A percentile compares a stretch with the other conserved stretches of the same genome.
These are phyloP conservation scores for Limnephilus auricula DNA, from an alignment of 2,888 invertebrate species.

Conservation along the genomic window DNA sequence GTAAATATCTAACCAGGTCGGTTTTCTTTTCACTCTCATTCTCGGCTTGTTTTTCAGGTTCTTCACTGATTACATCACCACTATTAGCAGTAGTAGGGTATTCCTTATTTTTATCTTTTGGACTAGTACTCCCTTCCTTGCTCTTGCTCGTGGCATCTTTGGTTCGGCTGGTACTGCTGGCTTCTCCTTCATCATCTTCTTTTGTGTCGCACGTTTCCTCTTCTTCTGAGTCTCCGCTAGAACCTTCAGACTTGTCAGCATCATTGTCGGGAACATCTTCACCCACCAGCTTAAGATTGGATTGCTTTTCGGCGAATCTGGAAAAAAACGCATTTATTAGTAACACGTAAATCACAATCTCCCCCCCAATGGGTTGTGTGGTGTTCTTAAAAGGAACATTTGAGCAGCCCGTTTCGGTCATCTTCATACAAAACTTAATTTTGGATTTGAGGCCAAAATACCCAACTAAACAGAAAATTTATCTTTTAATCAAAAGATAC, in stretches of 20 bases:
- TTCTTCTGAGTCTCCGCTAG: constrained; percentile 30
- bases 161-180: not conserved
- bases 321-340: constrained; percentile 16
- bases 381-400: too few relatives aligned
- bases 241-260: constrained; percentile 49
- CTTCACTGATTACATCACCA: not conserved
- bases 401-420: too few relatives aligned
- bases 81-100: not conserved
- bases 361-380: not conserved
- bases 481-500: too few relatives aligned
- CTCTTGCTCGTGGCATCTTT: not conserved
- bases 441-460: too few relatives aligned
- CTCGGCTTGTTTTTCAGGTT: not conserved
- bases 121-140: not conserved
- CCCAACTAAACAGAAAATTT: too few relatives aligned
- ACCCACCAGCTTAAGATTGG: constrained; percentile 46
- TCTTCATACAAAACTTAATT: too few relatives aligned
- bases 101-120: constrained; percentile 5
- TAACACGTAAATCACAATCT: not conserved
- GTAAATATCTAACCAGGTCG: not conserved
- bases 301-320: constrained; percentile 58
- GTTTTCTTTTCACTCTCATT: not conserved
- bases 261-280: constrained; percentile 47
- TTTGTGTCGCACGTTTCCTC: not conserved
- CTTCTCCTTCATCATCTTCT: not conserved